These are phyloP conservation scores for Entomyzon cyanotis DNA, from an alignment of 2,113 vertebrate genomes.

Conservation along the genomic window DNA sequence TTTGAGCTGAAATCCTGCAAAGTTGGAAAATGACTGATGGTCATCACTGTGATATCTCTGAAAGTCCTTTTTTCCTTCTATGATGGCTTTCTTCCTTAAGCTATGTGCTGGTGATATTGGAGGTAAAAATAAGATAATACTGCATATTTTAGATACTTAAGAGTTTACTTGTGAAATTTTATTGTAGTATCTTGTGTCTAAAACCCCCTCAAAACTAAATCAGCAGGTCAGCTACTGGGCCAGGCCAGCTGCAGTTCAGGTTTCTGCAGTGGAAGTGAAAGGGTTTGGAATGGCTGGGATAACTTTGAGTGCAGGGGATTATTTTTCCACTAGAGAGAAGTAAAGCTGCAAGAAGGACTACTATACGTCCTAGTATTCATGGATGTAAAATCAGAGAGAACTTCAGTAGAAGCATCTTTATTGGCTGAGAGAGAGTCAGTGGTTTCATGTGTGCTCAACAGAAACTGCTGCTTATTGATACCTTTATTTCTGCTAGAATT, in stretches of 20 bases:
- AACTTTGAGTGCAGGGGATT: neutral
- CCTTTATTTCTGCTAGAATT: neutral
- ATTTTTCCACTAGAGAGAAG: neutral
- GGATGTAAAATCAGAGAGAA: neutral
- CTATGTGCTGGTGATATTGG: neutral
- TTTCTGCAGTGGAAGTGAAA: neutral
- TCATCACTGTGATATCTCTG: neutral
- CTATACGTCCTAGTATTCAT: neutral
- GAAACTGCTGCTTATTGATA: neutral
- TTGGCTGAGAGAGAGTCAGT: neutral
- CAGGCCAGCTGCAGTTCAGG: neutral
- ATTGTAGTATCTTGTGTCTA: neutral
- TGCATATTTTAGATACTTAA: neutral
- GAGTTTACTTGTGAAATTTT: neutral
- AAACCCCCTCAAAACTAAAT: neutral
- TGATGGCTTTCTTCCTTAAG: neutral
- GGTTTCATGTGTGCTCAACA: neutral
- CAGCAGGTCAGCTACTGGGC: neutral
- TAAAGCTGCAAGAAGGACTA: neutral
- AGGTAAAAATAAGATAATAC: neutral
- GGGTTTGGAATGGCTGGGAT: neutral
- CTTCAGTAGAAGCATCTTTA: neutral
- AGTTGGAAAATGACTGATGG: neutral
- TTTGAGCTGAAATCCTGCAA: neutral
- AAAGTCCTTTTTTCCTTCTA: neutral